Conservation (phyloP, 1,140 invertebrate species). For the silkworm (Bombyx mori) region ASM3026992v2 NC_085112.1:6653001-6653500, state of each 20-base stretch:
- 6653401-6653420: conserved; percentile 48
- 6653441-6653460: conserved; percentile 36
- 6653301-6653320: conserved; percentile 63
- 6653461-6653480: conserved; percentile 16
- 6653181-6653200: conserved; percentile 71
- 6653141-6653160: conserved; percentile 67
- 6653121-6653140: conserved; percentile 45
- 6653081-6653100: conserved; percentile 58
- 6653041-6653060: conserved; percentile 44
- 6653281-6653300: conserved; percentile 69
- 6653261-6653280: conserved; percentile 59
- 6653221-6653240: conserved; percentile 68
- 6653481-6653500: conserved; percentile 6
- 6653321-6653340: conserved; percentile 54
- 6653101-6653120: conserved; percentile 56
- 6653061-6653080: conserved; percentile 62
- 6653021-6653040: conserved; percentile 39
- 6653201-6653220: conserved; percentile 69
- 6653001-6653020: conserved; percentile 25
- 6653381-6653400: conserved; percentile 33
- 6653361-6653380: conserved; percentile 47
- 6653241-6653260: conserved; percentile 57
- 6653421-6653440: conserved; percentile 43
- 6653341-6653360: conserved; percentile 44
- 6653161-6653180: conserved; percentile 54